Conservation (phyloP, 2,888 invertebrate genomes). For the Holacanthella duospinosa region DNA sequence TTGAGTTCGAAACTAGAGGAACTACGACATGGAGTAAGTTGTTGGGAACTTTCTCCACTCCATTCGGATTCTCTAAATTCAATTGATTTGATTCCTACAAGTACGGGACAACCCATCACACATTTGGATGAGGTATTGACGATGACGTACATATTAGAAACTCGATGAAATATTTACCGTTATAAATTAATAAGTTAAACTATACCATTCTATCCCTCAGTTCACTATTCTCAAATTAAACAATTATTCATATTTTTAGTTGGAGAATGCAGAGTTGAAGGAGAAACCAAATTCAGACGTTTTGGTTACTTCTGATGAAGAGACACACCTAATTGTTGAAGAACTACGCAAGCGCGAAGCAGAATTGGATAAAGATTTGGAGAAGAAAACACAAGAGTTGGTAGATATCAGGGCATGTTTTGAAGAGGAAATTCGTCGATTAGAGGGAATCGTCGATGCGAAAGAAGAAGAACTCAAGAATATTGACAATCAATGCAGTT, state of each 20-base stretch:
- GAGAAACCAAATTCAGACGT: constrained; percentile 30
- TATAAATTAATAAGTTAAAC: neutral
- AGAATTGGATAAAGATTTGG: constrained; percentile 31
- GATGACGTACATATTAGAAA: too few relatives aligned
- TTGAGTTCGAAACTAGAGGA: constrained; percentile 30
- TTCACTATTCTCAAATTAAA: too few relatives aligned
- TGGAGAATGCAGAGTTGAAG: constrained; percentile 33
- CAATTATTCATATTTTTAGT: constrained; percentile 22
- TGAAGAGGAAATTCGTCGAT: constrained; percentile 28
- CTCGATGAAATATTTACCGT: too few relatives aligned
- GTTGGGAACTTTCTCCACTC: constrained; percentile 17
- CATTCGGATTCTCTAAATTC: constrained; percentile 22
- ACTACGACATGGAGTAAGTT: constrained; percentile 22
- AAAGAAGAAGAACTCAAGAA: constrained; percentile 35
- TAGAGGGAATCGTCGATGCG: constrained; percentile 24
- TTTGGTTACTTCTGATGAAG: constrained; percentile 28
- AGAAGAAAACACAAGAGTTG: constrained; percentile 31
- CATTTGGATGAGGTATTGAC: constrained; percentile 35
- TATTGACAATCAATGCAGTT: constrained; percentile 35
- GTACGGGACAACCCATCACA: constrained; percentile 27
- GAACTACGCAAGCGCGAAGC: constrained; percentile 33
- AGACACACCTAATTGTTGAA: constrained; percentile 31
- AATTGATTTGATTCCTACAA: constrained; percentile 32
- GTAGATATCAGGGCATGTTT: constrained; percentile 20
- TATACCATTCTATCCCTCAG: too few relatives aligned